These are phyloP conservation scores for Heliconius ismenius DNA, from an alignment of 2,888 invertebrate genomes.

Conservation along the genomic window DNA sequence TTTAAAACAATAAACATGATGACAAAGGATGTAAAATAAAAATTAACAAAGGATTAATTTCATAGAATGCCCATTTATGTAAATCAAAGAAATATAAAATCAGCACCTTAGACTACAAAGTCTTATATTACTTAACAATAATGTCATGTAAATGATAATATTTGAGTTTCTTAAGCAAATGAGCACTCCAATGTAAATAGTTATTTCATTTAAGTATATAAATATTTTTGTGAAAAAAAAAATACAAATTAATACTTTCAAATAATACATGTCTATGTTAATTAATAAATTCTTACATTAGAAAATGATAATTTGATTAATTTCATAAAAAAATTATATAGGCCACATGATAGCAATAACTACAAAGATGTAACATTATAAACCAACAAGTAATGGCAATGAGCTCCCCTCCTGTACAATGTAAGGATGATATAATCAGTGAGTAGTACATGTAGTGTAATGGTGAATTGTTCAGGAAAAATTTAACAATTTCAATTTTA, in stretches of 20 bases:
- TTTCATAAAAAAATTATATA: slow-evolving; percentile 57
- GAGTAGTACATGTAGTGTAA: slow-evolving; percentile 6
- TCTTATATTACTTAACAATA: slow-evolving; percentile 40
- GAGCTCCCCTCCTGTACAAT: slow-evolving; percentile 10
- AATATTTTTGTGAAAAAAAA: slow-evolving; percentile 45
- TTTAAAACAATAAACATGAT: slow-evolving; percentile 69
- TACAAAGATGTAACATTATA: slow-evolving; percentile 67
- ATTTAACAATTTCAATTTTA: neutral
- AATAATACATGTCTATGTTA: slow-evolving; percentile 76
- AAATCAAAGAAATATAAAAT: slow-evolving; percentile 44
- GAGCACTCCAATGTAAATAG: slow-evolving; percentile 44
- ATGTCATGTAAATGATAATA: slow-evolving; percentile 48
- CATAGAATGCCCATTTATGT: slow-evolving; percentile 55
- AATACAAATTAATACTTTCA: slow-evolving; percentile 72
- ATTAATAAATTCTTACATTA: slow-evolving; percentile 73
- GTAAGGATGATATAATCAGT: neutral
- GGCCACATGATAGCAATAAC: slow-evolving; percentile 71
- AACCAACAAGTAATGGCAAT: slow-evolving; percentile 63
- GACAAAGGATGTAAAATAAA: slow-evolving; percentile 61
- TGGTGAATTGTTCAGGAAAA: neutral
- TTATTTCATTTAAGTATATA: slow-evolving; percentile 45
- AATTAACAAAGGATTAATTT: slow-evolving; percentile 52
- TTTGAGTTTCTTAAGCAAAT: slow-evolving; percentile 39
- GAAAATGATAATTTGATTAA: slow-evolving; percentile 66
- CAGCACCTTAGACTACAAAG: slow-evolving; percentile 49